Conservation (phyloP, 1,140 invertebrate species). For the Orchestia grillus region DNA sequence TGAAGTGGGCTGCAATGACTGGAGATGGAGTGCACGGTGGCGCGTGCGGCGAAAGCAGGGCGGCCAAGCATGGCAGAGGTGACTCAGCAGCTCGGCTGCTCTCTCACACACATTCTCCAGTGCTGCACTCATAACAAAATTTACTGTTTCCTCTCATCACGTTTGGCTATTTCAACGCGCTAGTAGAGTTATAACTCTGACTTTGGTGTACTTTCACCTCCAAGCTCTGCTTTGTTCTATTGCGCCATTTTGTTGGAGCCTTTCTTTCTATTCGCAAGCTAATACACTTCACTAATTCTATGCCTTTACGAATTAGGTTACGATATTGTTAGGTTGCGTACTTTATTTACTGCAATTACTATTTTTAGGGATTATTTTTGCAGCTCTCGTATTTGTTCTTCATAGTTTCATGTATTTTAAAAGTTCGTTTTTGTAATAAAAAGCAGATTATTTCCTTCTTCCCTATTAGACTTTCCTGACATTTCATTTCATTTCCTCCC, state of each 20-base stretch:
- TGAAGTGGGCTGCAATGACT: neutral
- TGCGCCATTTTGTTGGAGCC: neutral
- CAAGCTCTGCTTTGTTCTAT: neutral
- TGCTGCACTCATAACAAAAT: conserved; percentile 31
- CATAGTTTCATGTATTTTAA: neutral
- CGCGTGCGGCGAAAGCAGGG: neutral
- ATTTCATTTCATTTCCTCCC: neutral
- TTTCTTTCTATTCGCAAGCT: neutral
- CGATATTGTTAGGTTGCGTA: too few relatives aligned
- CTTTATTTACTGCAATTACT: neutral
- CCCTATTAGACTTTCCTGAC: too few relatives aligned
- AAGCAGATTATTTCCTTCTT: neutral
- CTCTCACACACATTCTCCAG: conserved; percentile 18
- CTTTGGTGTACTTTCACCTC: conserved; percentile 4
- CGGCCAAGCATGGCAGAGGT: neutral
- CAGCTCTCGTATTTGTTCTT: neutral
- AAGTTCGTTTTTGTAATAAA: neutral
- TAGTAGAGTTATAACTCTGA: neutral
- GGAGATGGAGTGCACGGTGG: conserved; percentile 1
- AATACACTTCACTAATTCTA: too few relatives aligned
- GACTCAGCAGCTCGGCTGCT: neutral
- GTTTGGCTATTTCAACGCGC: neutral
- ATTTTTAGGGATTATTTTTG: neutral
- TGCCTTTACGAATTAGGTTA: too few relatives aligned
- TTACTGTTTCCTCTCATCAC: conserved; percentile 20